Evolutionary conservation across 2,113 vertebrate species (phyloP).

Genomic region (Neopipo cinnamomea): DNA sequence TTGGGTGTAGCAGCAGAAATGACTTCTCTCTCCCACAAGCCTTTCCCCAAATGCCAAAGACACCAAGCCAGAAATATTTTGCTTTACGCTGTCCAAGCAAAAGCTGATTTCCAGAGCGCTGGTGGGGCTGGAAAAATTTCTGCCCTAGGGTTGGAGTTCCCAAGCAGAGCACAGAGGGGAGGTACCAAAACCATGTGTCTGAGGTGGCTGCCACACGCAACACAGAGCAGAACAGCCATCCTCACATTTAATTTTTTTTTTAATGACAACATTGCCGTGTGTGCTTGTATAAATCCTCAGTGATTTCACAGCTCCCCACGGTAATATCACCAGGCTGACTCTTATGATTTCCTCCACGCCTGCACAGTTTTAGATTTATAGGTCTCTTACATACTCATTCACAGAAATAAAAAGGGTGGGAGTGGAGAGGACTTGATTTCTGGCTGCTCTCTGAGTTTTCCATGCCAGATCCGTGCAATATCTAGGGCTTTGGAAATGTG

Average conservation of each 20-base stretch:
- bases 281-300: constrained; percentile 44
- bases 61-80: neutral
- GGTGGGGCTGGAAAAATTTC: neutral
- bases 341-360: constrained; percentile 50
- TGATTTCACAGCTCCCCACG: constrained; percentile 47
- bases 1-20: neutral
- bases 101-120: neutral
- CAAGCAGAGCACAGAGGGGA: neutral
- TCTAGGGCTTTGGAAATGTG: neutral
- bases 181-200: neutral
- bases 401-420: constrained; percentile 54
- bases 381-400: constrained; percentile 59
- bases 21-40: neutral
- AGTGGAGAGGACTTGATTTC: constrained; percentile 16
- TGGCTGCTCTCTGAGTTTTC: constrained; percentile 35
- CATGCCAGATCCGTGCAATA: constrained; percentile 9
- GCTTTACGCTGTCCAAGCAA: neutral
- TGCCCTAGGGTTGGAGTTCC: accelerated
- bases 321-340: constrained; percentile 52
- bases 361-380: constrained; percentile 58
- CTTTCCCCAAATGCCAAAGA: neutral
- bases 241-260: neutral
- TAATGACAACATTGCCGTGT: neutral
- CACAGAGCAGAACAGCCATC: neutral
- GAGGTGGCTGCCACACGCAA: constrained; percentile 15